phyloP scores from a whole-genome alignment of 2,113 vertebrate species.

The Tyrannus savana region DNA sequence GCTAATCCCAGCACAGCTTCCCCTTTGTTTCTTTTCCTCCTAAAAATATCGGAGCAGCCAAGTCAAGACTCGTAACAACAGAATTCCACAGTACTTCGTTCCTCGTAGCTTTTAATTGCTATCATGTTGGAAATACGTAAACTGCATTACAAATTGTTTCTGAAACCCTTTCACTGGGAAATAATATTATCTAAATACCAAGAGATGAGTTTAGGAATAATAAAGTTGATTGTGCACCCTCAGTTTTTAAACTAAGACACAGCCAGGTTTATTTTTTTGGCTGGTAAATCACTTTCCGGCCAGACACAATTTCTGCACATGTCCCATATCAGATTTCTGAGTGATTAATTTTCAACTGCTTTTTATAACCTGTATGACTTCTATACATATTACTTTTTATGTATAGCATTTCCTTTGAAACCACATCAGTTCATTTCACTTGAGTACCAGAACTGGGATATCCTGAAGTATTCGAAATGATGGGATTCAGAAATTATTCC shows the following conservation, averaged over 20 bases:
- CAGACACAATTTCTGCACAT: not conserved
- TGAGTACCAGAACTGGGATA: not conserved
- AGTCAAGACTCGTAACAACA: accelerated
- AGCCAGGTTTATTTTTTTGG: not conserved
- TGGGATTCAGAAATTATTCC: not conserved
- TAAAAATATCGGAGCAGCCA: not conserved
- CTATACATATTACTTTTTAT: not conserved
- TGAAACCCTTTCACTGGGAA: not conserved
- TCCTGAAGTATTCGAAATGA: not conserved
- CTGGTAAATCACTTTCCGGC: not conserved
- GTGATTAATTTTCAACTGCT: not conserved
- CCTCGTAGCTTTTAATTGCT: not conserved
- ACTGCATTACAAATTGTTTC: not conserved
- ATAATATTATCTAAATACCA: not conserved
- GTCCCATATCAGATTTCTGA: not conserved
- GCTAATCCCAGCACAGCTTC: not conserved
- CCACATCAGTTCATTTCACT: not conserved
- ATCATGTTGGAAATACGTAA: not conserved
- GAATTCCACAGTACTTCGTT: not conserved
- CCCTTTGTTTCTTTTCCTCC: not conserved
- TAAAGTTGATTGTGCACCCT: not conserved
- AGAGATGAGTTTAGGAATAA: not conserved
- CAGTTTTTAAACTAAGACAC: not conserved
- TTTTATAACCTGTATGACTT: not conserved
- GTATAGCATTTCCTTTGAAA: not conserved